Evolutionary conservation across 92 coral and sea anemone genomes (phyloP), one percentile per base, ranked within the genome.

Genomic region (Zoanthus sociatus): DNA sequence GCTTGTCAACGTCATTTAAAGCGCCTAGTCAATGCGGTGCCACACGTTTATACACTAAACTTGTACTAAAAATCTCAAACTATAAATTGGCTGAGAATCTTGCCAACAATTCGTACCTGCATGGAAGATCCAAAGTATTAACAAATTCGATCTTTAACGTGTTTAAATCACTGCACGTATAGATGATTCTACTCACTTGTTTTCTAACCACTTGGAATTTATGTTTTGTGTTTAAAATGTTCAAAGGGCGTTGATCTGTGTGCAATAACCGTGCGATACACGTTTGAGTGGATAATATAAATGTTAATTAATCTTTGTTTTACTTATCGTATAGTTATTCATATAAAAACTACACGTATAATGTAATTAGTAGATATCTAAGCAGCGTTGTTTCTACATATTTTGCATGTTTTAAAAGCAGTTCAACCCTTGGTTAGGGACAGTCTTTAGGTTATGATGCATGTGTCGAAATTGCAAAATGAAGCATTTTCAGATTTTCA

Each of bases 161-260:
- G 11, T 10, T 48, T 31, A 6, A 9, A 30, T 48, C 20, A 33
- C 33, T 37, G 73, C 45, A 44, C 18, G 45, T 15, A 0, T 54
- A 9, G 70, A 31, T 33, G 1, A 79, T 2, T 3, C 48, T 20
- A 63, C 8, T 2, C 26, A 63, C 42, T 37, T 37, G 42, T 37
- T 17, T 64, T 13, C 66, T 26, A 3, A 31, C 82, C 67, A 77
- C 82, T 81, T 81, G 1, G 10, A 79, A 44, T 61, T 11, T 79
- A 30, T 63, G n/a, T 60, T 79, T 64, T 46, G 13, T 9, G 61
- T 64, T 66, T 66, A 81, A 81, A 64, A 81, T 81, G 85, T 58
- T 66, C 64, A 81, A 64, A 46, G 74, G 75, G 85, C 42, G 75
- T 64, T 46, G 85, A 64, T 81, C 75, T 81, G 64, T 32, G 83